These are phyloP conservation scores for Orthonyx spaldingii DNA, from an alignment of 2,113 vertebrate genomes.

Conservation along the genomic window DNA sequence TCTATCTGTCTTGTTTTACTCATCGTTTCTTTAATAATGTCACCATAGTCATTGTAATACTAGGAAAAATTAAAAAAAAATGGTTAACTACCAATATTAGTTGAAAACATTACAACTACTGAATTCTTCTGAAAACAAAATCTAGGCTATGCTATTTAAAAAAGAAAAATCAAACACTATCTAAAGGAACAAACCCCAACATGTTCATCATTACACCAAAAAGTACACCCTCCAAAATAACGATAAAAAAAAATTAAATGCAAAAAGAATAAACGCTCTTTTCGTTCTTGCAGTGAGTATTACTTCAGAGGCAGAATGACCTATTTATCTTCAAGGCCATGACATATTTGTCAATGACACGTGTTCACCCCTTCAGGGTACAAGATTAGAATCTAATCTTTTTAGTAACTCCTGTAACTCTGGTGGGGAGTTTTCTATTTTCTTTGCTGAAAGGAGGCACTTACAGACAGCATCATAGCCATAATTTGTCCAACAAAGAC, in stretches of 20 bases:
- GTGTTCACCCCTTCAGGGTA: background rate
- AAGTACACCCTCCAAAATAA: background rate
- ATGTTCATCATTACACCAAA: background rate
- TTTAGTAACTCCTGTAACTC: background rate
- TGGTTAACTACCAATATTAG: background rate
- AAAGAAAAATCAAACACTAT: background rate
- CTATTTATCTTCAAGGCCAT: slow-evolving; percentile 29
- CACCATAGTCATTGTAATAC: slow-evolving; percentile 99
- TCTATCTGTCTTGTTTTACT: slow-evolving; percentile 97
- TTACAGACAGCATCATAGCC: background rate
- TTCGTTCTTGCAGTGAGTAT: background rate
- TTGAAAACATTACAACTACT: background rate
- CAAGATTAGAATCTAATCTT: background rate
- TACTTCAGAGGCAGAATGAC: background rate
- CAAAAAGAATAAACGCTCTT: background rate
- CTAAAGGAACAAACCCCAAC: background rate
- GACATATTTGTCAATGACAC: slow-evolving; percentile 8
- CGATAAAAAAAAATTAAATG: background rate
- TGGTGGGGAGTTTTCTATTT: background rate
- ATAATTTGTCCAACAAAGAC: background rate
- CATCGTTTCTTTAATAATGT: slow-evolving; percentile 99
- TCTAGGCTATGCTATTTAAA: background rate
- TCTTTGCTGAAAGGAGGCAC: background rate
- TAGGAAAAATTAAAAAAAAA: slow-evolving; percentile 55
- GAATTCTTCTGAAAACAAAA: background rate